phyloP scores from a whole-genome alignment of 2,888 invertebrate species.

The Tetheella fluctuosa region DNA sequence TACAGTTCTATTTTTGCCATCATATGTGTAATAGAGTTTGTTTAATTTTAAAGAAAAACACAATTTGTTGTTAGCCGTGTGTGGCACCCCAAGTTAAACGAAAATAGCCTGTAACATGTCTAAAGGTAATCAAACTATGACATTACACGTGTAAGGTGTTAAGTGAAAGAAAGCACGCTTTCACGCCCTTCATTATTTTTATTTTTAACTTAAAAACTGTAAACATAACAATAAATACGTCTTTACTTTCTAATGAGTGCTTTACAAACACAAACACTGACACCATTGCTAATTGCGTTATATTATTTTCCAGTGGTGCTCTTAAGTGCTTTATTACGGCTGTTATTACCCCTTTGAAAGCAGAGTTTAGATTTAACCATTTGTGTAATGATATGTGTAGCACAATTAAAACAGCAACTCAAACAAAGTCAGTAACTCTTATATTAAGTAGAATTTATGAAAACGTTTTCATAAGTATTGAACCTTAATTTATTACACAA shows the following conservation, averaged over 20 bases:
- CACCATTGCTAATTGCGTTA: constrained; percentile 11
- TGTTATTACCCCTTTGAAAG: constrained; percentile 9
- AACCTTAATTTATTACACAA: too few species aligned
- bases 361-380: constrained; percentile 9
- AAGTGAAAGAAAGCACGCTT: constrained; percentile 68
- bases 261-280: constrained; percentile 46
- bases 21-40: constrained; percentile 28
- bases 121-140: constrained; percentile 73
- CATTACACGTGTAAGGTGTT: constrained; percentile 78
- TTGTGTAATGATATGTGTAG: not conserved
- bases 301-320: constrained; percentile 11
- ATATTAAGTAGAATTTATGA: not conserved
- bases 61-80: constrained; percentile 33
- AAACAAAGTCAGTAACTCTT: constrained; percentile 1
- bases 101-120: constrained; percentile 61
- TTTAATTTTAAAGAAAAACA: constrained; percentile 39
- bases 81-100: constrained; percentile 51
- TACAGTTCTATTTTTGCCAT: constrained; percentile 29
- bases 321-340: constrained; percentile 14
- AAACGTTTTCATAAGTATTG: not conserved
- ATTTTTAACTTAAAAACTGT: constrained; percentile 65
- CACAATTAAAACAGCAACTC: constrained; percentile 6
- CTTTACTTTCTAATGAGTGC: constrained; percentile 58
- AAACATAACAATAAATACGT: constrained; percentile 66
- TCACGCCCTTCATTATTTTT: constrained; percentile 66